Evolutionary conservation across 2,888 invertebrate genomes (phyloP), one percentile per base, ranked within the genome.

Genomic region (Druceiella hillmani): DNA sequence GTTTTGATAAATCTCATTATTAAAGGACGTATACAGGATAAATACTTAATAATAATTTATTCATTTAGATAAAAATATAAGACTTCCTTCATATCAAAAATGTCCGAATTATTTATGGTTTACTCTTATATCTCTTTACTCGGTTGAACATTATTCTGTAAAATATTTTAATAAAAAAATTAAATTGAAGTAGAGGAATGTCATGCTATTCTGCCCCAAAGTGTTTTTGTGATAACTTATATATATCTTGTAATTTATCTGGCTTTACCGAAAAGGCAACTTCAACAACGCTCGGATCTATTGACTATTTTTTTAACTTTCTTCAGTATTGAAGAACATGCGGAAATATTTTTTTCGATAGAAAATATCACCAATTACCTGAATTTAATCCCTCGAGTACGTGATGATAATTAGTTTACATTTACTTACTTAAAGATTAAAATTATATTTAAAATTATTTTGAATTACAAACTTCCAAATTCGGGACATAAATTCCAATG

Each of bases 221-320:
- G 29, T 29, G 29, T 11, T 29, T n/a, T 29, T 29, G 29, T 13
- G 15, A 16, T 12, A 29, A 16, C 13, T 29, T 29, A 15, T 29
- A 15, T n/a, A 29, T 16, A 29, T 29, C 29, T 11, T n/a, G n/a
- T 13, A 29, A 29, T 11, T 29, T 29, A 7, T 29, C 29, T 10
- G 29, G 29, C 11, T 29, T 29, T 12, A 29, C 29, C 29, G 9
- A 29, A 7, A 9, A 16, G 14, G 7, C n/a, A n/a, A n/a, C n/a
- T n/a, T n/a, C n/a, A n/a, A n/a, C n/a, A n/a, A n/a, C n/a, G n/a
- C n/a, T n/a, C n/a, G n/a, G n/a, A n/a, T n/a, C n/a, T n/a, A n/a
- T n/a, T n/a, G n/a, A n/a, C n/a, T n/a, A 31, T 17, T 4, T 31
- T 31, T 29, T 13, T 29, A 10, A 14, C 29, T 29, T 29, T 29